Evolutionary conservation across 53 echinoderm and acorn worm species (phyloP), one percentile per base, ranked within the genome.

Genomic region (Antedon mediterranea): DNA sequence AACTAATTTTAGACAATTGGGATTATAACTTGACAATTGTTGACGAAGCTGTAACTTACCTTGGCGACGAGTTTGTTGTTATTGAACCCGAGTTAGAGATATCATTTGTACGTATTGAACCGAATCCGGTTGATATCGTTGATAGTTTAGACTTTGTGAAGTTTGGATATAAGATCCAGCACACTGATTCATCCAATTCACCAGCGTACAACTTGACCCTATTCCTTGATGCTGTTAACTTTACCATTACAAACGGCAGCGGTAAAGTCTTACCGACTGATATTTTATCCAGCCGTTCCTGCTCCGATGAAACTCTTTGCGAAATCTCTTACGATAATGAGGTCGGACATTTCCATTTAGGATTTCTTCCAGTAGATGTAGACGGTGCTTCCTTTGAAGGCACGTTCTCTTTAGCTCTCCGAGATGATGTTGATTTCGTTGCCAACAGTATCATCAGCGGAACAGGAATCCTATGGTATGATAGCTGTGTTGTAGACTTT

Each of bases 401-500:
- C 15, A 82, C 79, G n/a, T 90, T 87, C 85, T 79, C 81, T 71
- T 79, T 90, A 31, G 78, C 84, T 14, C 87, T 90, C 0, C 84
- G 86, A 0, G 82, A 90, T 57, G 76, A 90, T 76, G 84, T 90
- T 43, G 90, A 90, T 43, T 87, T 90, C 76, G 82, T 90, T 26
- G 90, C 90, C 30, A 72, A 90, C 71, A 87, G 87, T 79, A 79
- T 90, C 0, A 87, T 90, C 31, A 82, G 83, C 0, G 90, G 82
- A 15, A 75, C 81, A 8, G 80, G 75, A 31, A 79, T 84, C 28
- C 78, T 84, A 8, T 80, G 72, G 57, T 90, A 84, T 30, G 90
- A 90, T 78, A 90, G 90, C 81, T 84, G 87, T 74, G 32, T 84
- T 28, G 81, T 90, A 33, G 90, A 90, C 73, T 90, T 87, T 37